Percentiles rank a stretch among this genome's conserved stretches.
Conservation (phyloP, 2,888 invertebrate genomes). For the Chrysolina haemoptera region DNA sequence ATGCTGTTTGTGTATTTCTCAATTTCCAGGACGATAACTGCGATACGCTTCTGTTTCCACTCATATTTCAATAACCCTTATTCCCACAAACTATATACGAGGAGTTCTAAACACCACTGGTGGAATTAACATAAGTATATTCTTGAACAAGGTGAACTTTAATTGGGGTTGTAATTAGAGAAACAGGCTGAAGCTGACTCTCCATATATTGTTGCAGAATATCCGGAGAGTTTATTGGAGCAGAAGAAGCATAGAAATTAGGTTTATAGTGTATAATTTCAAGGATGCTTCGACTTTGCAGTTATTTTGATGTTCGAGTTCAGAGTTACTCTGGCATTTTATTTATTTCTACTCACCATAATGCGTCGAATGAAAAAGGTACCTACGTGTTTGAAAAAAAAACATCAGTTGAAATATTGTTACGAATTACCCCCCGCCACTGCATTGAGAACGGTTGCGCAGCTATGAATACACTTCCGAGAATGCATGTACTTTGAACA, state of each 20-base stretch:
- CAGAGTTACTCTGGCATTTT: neutral
- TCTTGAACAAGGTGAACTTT: slow-evolving; percentile 37
- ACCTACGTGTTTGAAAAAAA: too few relatives aligned
- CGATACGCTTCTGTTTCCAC: slow-evolving; percentile 3
- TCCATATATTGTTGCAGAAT: slow-evolving; percentile 37
- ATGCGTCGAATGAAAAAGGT: too few relatives aligned
- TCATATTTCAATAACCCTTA: slow-evolving; percentile 22
- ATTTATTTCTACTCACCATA: neutral
- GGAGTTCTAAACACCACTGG: slow-evolving; percentile 17
- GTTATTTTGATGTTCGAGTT: neutral
- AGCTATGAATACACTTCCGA: too few relatives aligned
- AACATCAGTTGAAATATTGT: too few relatives aligned
- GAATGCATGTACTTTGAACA: too few relatives aligned
- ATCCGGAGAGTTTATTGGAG: slow-evolving; percentile 25
- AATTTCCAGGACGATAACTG: slow-evolving; percentile 9
- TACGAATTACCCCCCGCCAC: too few relatives aligned
- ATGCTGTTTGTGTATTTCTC: neutral
- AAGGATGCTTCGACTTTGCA: neutral
- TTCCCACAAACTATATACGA: neutral
- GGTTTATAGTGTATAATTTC: neutral
- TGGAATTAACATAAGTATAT: slow-evolving; percentile 34
- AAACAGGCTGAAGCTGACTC: slow-evolving; percentile 41
- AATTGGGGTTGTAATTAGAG: slow-evolving; percentile 44
- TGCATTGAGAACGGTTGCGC: too few relatives aligned
- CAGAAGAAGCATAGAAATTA: neutral